Conservation (phyloP, 2,113 vertebrate genomes). For the Ginglymostoma cirratum region DNA sequence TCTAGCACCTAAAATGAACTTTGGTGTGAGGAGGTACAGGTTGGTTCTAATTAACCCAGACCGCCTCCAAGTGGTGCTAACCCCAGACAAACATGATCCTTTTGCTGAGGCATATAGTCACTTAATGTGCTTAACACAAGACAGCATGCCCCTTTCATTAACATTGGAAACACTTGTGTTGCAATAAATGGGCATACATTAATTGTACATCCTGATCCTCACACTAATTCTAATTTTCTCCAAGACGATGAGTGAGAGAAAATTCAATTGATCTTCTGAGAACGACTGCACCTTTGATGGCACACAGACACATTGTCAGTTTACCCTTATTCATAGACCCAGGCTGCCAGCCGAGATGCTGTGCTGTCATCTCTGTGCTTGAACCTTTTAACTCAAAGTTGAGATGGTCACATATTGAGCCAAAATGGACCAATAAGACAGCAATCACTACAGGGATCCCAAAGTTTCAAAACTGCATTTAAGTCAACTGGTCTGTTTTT, state of each 20-base stretch:
- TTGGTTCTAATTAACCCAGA: no score
- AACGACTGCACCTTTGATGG: background rate
- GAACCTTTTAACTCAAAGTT: background rate
- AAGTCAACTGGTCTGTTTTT: background rate
- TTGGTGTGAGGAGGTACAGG: no score
- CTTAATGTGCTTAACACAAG: no score
- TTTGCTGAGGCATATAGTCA: no score
- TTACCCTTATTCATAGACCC: background rate
- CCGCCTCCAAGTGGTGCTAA: no score
- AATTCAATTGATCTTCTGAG: background rate
- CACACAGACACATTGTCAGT: background rate
- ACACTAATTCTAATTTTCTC: background rate
- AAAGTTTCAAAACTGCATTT: background rate
- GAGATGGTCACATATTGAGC: background rate
- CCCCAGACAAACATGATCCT: no score
- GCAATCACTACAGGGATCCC: background rate
- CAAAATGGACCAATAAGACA: background rate
- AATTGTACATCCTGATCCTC: background rate
- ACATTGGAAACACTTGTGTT: no score
- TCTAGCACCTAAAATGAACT: no score
- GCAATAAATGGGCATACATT: no score
- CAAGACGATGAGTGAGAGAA: background rate
- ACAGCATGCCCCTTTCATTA: no score
- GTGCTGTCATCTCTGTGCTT: background rate
- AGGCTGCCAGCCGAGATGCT: background rate